A percentile compares a stretch with the other conserved stretches of the same genome.
Evolutionary conservation across 2,797 vertebrate species (phyloP).

Genomic region (Orientallactaga sibirica): DNA sequence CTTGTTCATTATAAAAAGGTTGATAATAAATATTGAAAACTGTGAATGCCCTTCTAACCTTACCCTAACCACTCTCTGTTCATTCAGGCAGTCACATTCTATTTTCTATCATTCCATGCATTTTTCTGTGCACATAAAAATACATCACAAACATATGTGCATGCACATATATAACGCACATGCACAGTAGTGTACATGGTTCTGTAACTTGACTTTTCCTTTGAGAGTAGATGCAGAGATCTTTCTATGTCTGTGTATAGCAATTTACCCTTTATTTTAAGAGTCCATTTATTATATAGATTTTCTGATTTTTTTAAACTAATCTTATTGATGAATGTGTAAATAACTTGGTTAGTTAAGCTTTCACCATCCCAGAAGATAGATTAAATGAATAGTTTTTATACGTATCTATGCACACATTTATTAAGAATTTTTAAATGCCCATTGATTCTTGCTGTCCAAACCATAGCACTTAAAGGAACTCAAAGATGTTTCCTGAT

Average conservation of each 20-base stretch:
- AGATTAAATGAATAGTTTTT: constrained; percentile 6
- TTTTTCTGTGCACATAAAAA: neutral
- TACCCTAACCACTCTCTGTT: neutral
- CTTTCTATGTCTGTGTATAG: neutral
- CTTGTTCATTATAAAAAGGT: neutral
- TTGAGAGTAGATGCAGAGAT: neutral
- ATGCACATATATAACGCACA: neutral
- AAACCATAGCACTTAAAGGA: neutral
- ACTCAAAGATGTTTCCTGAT: neutral
- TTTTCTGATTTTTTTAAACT: constrained; percentile 66
- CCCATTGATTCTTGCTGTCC: neutral
- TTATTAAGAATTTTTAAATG: constrained; percentile 8
- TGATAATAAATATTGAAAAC: constrained; percentile 24
- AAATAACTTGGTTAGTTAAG: constrained; percentile 4
- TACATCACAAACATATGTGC: neutral
- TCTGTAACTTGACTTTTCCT: constrained; percentile 23
- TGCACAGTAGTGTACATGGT: neutral
- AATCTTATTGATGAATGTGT: constrained; percentile 1
- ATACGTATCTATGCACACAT: neutral
- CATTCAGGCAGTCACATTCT: neutral
- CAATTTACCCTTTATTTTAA: constrained; percentile 45
- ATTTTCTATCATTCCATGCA: neutral
- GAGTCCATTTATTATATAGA: constrained; percentile 66
- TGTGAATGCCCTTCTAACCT: neutral
- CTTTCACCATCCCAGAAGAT: neutral